Conservation (phyloP, 2,888 invertebrate genomes). For the Pseudanteris insignis region DNA sequence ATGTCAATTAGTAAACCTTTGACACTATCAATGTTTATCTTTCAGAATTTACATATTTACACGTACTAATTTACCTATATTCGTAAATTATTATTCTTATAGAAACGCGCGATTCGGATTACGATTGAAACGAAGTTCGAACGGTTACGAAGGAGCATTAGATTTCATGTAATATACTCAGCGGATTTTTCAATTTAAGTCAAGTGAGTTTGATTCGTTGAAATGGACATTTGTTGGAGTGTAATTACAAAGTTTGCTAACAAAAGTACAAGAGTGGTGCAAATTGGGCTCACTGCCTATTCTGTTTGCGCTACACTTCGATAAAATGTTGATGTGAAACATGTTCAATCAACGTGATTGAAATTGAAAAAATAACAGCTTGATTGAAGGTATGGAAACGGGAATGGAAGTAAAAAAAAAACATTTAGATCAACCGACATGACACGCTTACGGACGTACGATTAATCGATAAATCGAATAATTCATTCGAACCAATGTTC, state of each 20-base stretch:
- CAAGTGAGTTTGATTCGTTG: conserved; percentile 23
- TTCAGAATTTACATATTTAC: too few species aligned
- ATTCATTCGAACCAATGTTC: too few species aligned
- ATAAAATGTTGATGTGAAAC: conserved; percentile 24
- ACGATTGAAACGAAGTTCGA: conserved; percentile 8
- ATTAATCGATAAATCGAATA: too few species aligned
- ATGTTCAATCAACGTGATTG: conserved; percentile 20
- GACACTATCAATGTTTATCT: too few species aligned
- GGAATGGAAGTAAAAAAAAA: too few species aligned
- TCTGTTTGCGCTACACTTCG: conserved; percentile 16
- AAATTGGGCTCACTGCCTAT: conserved; percentile 25
- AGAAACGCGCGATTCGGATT: neutral
- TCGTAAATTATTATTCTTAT: neutral
- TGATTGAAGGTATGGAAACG: too few species aligned
- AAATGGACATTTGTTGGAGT: conserved; percentile 24
- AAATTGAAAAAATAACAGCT: conserved; percentile 20
- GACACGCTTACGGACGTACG: too few species aligned
- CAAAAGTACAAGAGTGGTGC: conserved; percentile 32
- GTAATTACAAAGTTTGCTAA: conserved; percentile 25
- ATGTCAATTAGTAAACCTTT: too few species aligned
- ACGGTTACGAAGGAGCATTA: conserved; percentile 11
- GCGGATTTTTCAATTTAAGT: conserved; percentile 33
- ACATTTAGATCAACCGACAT: too few species aligned
- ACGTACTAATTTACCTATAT: conserved; percentile 13
- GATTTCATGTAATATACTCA: conserved; percentile 18